phyloP scores from a whole-genome alignment of 2,113 vertebrate genomes.

The Ascaphus truei region DNA sequence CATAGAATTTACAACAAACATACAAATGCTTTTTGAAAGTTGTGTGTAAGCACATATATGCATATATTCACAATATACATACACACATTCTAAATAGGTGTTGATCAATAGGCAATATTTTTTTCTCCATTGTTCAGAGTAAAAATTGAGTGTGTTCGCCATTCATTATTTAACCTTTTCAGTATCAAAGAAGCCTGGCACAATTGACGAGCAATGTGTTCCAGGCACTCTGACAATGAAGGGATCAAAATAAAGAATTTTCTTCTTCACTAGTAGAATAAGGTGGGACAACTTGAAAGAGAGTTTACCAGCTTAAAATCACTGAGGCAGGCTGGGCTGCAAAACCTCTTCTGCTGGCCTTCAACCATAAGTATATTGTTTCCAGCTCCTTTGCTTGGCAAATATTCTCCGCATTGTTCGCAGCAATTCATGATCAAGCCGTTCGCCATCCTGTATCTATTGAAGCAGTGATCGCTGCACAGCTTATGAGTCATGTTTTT shows the following conservation, averaged over 20 bases:
- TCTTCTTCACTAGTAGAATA: neutral
- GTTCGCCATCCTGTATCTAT: slow-evolving; percentile 94
- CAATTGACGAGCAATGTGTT: slow-evolving; percentile 5
- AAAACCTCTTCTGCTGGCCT: slow-evolving; percentile 96
- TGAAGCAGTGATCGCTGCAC: slow-evolving; percentile 96
- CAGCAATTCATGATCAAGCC: slow-evolving; percentile 98
- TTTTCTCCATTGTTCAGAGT: neutral
- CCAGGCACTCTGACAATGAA: slow-evolving; percentile 11
- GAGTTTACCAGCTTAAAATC: slow-evolving; percentile 93
- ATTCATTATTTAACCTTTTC: slow-evolving; percentile 7
- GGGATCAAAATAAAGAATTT: neutral
- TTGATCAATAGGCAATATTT: neutral
- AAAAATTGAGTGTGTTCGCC: neutral
- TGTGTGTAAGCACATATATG: too few species aligned
- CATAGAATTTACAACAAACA: too few species aligned
- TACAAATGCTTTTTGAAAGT: too few species aligned
- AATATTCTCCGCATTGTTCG: slow-evolving; percentile 95
- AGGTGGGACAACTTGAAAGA: slow-evolving; percentile 13
- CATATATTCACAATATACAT: too few species aligned
- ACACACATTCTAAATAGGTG: neutral
- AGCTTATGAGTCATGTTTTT: slow-evolving; percentile 98
- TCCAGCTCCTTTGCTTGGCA: slow-evolving; percentile 87
- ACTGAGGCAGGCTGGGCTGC: slow-evolving; percentile 91
- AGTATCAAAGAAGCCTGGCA: neutral
- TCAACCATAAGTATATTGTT: slow-evolving; percentile 90